phyloP scores from a whole-genome alignment of 2,113 vertebrate genomes.

The Peucedramus taeniatus region DNA sequence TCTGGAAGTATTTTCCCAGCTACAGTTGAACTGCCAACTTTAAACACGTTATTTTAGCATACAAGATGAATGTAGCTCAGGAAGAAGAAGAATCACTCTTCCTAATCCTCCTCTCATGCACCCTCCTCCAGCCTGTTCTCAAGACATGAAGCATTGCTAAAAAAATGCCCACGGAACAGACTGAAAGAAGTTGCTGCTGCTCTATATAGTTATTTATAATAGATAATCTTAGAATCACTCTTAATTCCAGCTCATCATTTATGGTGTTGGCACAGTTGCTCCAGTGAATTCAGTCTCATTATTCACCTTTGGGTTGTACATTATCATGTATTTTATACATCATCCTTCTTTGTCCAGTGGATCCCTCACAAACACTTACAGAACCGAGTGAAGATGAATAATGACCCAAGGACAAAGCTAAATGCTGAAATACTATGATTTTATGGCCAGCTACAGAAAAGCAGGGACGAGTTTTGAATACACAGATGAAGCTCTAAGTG shows the following conservation, averaged over 20 bases:
- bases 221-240: slow-evolving; percentile 38
- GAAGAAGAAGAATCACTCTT: slow-evolving; percentile 22
- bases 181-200: neutral
- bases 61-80: slow-evolving; percentile 3
- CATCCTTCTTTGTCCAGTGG: neutral
- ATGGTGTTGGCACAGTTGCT: neutral
- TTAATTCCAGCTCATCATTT: slow-evolving; percentile 49
- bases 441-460: neutral
- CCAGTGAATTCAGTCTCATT: slow-evolving; percentile 19
- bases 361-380: neutral
- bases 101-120: neutral
- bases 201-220: slow-evolving; percentile 17
- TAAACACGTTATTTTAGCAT: slow-evolving; percentile 38
- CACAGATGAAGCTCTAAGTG: neutral
- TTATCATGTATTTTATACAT: neutral
- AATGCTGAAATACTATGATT: neutral
- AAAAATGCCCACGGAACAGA: slow-evolving; percentile 5
- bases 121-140: slow-evolving; percentile 2
- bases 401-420: neutral
- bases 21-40: slow-evolving; percentile 17
- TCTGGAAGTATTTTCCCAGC: slow-evolving; percentile 8
- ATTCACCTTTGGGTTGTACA: neutral
- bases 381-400: neutral
- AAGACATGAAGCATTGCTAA: slow-evolving; percentile 20
- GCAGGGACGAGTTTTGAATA: neutral